phyloP scores from a whole-genome alignment of 2,113 vertebrate species.

The Todiramphus saurophagus region DNA sequence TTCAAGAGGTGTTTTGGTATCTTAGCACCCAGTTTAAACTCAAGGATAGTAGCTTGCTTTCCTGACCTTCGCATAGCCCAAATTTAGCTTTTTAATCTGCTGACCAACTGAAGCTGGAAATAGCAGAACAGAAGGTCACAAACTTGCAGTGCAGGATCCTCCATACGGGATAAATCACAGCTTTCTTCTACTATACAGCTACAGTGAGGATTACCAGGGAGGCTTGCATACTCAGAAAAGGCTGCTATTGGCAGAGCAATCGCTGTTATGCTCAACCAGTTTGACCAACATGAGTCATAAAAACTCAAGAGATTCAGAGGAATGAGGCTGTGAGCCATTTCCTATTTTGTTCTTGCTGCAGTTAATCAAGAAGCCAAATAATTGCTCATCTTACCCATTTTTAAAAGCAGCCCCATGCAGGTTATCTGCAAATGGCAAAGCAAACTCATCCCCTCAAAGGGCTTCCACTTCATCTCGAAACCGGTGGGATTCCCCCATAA shows the following conservation, averaged over 20 bases:
- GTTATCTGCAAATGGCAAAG: not conserved
- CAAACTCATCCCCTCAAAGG: not conserved
- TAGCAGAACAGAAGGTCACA: not conserved
- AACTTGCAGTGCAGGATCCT: not conserved
- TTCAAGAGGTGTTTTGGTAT: not conserved
- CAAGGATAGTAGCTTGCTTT: not conserved
- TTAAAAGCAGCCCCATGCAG: not conserved
- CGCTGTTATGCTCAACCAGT: not conserved
- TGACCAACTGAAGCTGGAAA: not conserved
- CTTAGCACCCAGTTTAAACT: not conserved
- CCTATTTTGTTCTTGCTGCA: not conserved
- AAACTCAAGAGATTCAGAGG: not conserved
- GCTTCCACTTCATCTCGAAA: not conserved
- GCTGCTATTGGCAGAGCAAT: not conserved
- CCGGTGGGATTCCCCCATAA: not conserved
- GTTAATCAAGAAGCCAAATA: not conserved
- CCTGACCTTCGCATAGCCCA: not conserved
- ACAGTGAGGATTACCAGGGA: not conserved
- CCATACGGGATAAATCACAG: not conserved
- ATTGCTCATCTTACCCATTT: not conserved
- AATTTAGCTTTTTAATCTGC: conserved; percentile 21
- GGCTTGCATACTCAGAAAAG: not conserved
- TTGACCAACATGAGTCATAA: not conserved
- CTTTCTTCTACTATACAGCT: not conserved
- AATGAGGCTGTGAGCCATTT: not conserved